Evolutionary conservation across 1,140 invertebrate genomes (phyloP).

Genomic region (Platyscapa corneri): DNA sequence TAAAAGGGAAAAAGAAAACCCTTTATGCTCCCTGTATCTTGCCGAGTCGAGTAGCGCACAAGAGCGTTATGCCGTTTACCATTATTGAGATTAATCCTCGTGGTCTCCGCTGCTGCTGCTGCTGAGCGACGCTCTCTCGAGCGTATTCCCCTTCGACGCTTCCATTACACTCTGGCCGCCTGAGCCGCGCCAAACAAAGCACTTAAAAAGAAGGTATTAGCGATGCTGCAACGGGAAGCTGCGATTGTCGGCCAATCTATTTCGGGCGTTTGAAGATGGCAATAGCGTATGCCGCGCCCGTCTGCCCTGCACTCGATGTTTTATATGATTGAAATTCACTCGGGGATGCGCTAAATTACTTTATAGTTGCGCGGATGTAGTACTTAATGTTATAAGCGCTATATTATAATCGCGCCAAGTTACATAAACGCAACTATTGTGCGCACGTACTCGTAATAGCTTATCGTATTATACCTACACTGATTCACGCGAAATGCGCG

Average conservation of each 20-base stretch:
- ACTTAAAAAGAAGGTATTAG: constrained; percentile 25
- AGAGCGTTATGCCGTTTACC: constrained; percentile 10
- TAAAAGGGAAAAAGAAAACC: background rate
- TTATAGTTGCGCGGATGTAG: background rate
- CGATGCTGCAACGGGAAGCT: constrained; percentile 10
- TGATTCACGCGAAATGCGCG: background rate
- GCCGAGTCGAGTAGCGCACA: background rate
- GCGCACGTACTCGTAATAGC: background rate
- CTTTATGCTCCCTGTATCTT: background rate
- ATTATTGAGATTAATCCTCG: constrained; percentile 48
- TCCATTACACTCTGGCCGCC: background rate
- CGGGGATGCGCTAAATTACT: background rate
- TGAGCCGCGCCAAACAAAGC: constrained; percentile 7
- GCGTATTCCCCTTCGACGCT: background rate
- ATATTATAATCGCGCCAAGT: background rate
- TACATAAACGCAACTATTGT: background rate
- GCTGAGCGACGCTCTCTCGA: background rate
- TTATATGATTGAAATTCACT: background rate
- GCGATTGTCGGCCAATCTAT: background rate
- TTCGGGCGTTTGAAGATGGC: background rate
- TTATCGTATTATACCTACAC: background rate
- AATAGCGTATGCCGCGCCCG: background rate
- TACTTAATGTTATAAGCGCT: background rate
- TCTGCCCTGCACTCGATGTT: background rate
- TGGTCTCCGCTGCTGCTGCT: too few relatives aligned